Base-by-base conservation (phyloP, 2,113 vertebrate species). In the Perca fluviatilis region DNA sequence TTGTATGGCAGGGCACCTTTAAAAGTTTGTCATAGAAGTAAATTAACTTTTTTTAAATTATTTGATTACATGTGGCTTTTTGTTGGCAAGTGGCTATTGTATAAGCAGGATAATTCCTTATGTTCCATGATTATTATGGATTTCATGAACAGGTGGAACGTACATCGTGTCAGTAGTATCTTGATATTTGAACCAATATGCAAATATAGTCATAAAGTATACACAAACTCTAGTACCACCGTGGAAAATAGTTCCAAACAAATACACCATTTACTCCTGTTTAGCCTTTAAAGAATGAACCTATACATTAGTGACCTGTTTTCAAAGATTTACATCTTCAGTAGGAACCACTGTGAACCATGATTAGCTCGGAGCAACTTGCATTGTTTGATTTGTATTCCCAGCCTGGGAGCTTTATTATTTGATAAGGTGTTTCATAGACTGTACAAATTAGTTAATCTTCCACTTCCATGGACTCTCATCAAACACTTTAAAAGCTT, bases 351-450 rank as follows among this genome's bases (percentile, higher is more conserved):
- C 71, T 56, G 74, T 67, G 79, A 79, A 14, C n/a, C 8, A 13
- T 0, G 12, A 61, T 30, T 36, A 49, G n/a, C 75, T 73, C 65
- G 23, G 61, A 75, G 71, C 25, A 27, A 81, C 47, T 70, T 50
- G 36, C 53, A 62, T 66, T 71, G 51, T 84, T 90, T 43, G 69
- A 79, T 43, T 81, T 1, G 1, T 80, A 81, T 70, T 81, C 83
- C 74, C 80, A 54, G 63, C 43, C 77, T 68, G 82, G 57, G 67
- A 86, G 73, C 76, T 51, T 72, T 80, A 70, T 62, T 82, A 85
- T 82, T 84, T 82, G 81, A 91, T 87, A 83, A 88, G 75, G 40
- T 75, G 47, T 64, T 77, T 78, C 80, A 75, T 7, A 64, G 36
- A 78, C 60, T 67, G 51, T 79, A 63, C 60, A 63, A 77, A 60